phyloP scores from a whole-genome alignment of 2,888 invertebrate species.

The Phalera bucephala region DNA sequence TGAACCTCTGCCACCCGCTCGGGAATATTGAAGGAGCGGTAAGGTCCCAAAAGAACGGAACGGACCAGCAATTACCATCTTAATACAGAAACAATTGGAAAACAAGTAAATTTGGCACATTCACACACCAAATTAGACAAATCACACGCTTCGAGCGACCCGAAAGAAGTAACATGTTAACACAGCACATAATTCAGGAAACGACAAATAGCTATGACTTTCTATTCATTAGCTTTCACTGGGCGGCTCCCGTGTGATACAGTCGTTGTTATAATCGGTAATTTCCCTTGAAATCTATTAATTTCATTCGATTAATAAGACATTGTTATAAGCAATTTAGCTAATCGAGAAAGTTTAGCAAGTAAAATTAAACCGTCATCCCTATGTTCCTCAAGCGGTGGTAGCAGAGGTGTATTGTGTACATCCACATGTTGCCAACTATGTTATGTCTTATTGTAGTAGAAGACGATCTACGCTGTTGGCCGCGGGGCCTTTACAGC shows the following conservation, averaged over 20 bases:
- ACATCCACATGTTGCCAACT: no score
- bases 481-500: no score
- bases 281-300: constrained; percentile 39
- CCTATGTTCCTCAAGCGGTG: no score
- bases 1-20: no score
- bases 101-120: constrained; percentile 24
- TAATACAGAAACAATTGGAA: constrained; percentile 22
- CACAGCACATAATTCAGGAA: constrained; percentile 36
- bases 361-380: no score
- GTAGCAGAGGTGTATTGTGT: no score
- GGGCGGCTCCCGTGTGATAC: constrained; percentile 31
- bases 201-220: constrained; percentile 38
- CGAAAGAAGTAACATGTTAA: constrained; percentile 23
- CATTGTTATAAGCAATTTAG: no score
- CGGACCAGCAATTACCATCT: constrained; percentile 21
- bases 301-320: constrained; percentile 28
- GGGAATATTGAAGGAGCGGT: no score
- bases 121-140: constrained; percentile 31
- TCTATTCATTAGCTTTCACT: constrained; percentile 43
- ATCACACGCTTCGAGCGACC: constrained; percentile 27
- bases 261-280: constrained; percentile 29
- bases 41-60: constrained; percentile 8
- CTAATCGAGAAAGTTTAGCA: no score
- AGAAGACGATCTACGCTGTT: no score
- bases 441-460: no score